Percentiles rank a stretch among this genome's conserved stretches.
These are phyloP conservation scores for Austrolebias charrua DNA, from an alignment of 2,797 vertebrate genomes.

Conservation along the genomic window DNA sequence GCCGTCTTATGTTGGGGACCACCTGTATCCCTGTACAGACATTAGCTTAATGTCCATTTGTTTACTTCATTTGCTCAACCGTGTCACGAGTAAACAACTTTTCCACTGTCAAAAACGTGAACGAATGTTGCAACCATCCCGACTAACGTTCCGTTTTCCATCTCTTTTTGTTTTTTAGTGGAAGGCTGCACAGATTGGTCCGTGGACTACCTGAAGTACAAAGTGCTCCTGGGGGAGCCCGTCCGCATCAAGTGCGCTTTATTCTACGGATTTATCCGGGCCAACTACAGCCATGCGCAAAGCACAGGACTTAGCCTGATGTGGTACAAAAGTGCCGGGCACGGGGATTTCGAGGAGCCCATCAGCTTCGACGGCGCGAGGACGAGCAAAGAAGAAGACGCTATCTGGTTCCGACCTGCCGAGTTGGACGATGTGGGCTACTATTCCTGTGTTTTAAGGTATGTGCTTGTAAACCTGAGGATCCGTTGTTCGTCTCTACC, in stretches of 20 bases:
- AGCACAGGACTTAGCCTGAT: conserved; percentile 97
- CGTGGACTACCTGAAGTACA: conserved; percentile 98
- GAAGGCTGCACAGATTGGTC: conserved; percentile 99
- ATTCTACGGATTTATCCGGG: conserved; percentile 98
- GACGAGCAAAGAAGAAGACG: conserved; percentile 98
- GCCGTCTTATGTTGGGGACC: too few species aligned
- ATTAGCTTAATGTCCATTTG: too few species aligned
- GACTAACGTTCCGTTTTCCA: conserved; percentile 16
- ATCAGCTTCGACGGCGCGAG: conserved; percentile 95
- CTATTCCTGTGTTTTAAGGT: conserved; percentile 92
- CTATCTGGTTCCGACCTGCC: conserved; percentile 97
- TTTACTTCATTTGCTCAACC: too few species aligned
- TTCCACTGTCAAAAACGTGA: too few species aligned
- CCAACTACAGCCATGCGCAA: conserved; percentile 97
- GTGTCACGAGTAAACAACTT: too few species aligned
- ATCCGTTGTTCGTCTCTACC: background rate
- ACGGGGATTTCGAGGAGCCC: conserved; percentile 95
- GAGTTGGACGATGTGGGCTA: conserved; percentile 92
- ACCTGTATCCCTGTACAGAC: too few species aligned
- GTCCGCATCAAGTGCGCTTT: conserved; percentile 98
- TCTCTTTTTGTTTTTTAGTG: conserved; percentile 78
- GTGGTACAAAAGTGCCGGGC: conserved; percentile 98
- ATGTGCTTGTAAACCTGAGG: conserved; percentile 8
- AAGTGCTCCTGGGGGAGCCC: conserved; percentile 95
- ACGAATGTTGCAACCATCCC: too few species aligned